A percentile compares a stretch with the other conserved stretches of the same genome.
Evolutionary conservation across 1,140 invertebrate genomes (phyloP).

Genomic region (Apis dorsata): DNA sequence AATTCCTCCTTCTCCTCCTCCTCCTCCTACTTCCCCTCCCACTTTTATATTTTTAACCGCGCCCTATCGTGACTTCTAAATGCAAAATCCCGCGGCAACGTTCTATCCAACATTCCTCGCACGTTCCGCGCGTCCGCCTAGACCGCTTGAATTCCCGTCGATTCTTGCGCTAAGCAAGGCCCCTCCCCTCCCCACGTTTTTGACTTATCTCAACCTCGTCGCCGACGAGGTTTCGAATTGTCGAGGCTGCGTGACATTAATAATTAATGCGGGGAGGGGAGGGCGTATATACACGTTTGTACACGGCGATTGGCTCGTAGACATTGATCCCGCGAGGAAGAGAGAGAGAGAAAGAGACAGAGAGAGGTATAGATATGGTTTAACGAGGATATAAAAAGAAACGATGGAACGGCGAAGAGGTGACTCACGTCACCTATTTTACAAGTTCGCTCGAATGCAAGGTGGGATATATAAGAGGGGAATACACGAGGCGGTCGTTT

Average conservation of each 20-base stretch:
- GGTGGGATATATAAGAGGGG: no score
- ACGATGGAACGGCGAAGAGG: no score
- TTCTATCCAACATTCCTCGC: conserved; percentile 34
- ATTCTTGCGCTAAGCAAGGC: conserved; percentile 20
- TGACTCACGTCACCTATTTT: no score
- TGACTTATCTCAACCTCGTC: conserved; percentile 13
- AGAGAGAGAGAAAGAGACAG: no score
- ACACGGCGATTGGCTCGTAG: neutral
- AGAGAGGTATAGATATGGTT: no score
- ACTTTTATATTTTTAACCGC: conserved; percentile 32
- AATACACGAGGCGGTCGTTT: neutral
- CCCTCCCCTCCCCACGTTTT: neutral
- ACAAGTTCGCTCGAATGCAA: no score
- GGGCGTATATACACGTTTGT: neutral
- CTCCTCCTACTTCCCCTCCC: no score
- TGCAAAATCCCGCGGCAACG: conserved; percentile 16
- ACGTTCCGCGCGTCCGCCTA: conserved; percentile 15
- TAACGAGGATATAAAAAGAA: no score
- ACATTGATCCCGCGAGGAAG: no score
- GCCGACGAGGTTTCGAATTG: neutral
- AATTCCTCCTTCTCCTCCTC: neutral
- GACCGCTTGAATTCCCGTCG: conserved; percentile 36
- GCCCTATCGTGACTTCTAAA: conserved; percentile 35
- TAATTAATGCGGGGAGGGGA: conserved; percentile 16
- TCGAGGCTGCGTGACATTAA: conserved; percentile 22